phyloP scores from a whole-genome alignment of 2,113 vertebrate genomes.

The Amphilophus citrinellus region DNA sequence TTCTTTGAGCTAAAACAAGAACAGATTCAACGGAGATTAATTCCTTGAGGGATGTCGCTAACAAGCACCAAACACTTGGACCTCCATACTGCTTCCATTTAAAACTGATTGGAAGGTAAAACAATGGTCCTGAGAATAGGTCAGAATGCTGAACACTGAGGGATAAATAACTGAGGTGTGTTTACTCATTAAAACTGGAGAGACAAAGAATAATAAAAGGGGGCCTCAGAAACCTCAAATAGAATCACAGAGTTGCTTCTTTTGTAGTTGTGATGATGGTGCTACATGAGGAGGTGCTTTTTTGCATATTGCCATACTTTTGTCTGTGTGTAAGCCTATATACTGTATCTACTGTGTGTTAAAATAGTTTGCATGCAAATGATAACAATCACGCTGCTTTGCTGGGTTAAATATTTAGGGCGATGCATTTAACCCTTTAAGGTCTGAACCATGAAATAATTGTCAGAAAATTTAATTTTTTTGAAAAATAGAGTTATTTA shows the following conservation, averaged over 20 bases:
- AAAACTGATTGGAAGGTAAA: slow-evolving; percentile 14
- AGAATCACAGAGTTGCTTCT: slow-evolving; percentile 3
- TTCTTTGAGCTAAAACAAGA: slow-evolving; percentile 1
- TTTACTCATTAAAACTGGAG: background rate
- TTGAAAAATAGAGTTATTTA: too few species aligned
- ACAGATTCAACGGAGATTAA: slow-evolving; percentile 5
- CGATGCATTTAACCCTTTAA: background rate
- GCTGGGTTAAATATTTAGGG: background rate
- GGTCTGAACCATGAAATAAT: too few species aligned
- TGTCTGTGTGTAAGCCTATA: background rate
- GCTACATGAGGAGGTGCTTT: background rate
- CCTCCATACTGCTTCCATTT: background rate
- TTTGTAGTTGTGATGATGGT: background rate
- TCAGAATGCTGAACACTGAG: background rate
- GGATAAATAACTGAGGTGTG: slow-evolving; percentile 10
- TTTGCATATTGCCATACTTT: background rate
- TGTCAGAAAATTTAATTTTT: too few species aligned
- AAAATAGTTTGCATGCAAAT: background rate
- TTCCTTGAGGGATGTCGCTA: background rate
- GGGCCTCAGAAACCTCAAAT: background rate
- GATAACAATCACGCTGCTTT: background rate
- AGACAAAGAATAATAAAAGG: background rate
- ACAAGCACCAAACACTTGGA: slow-evolving; percentile 11
- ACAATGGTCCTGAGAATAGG: slow-evolving; percentile 7
- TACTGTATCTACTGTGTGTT: background rate